phyloP scores from a whole-genome alignment of 2,797 vertebrate species.

The Poecilia picta region DNA sequence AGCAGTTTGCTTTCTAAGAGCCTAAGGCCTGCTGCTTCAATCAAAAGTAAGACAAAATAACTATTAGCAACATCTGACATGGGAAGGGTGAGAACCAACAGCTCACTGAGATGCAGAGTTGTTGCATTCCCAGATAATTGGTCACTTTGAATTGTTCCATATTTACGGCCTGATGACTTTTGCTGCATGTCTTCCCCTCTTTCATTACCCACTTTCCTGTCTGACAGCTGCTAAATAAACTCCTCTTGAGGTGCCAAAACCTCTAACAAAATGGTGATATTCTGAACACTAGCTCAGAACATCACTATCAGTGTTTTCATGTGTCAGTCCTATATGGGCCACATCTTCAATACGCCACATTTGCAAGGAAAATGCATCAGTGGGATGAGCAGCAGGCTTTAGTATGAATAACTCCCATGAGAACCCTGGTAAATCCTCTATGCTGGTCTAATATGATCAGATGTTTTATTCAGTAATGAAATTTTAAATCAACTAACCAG shows the following conservation, averaged over 20 bases:
- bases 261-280: too few relatives aligned
- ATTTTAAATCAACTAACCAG: background rate
- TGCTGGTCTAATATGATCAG: background rate
- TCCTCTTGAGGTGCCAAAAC: too few relatives aligned
- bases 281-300: too few relatives aligned
- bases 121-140: background rate
- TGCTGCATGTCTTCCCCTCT: too few relatives aligned
- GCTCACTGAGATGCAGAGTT: background rate
- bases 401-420: background rate
- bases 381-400: too few relatives aligned
- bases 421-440: background rate
- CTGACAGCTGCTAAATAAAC: too few relatives aligned
- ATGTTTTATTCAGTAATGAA: background rate
- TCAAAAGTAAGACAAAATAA: conserved; percentile 81
- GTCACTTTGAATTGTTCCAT: background rate
- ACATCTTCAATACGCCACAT: background rate
- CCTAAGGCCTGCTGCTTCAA: conserved; percentile 79
- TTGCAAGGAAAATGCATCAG: background rate
- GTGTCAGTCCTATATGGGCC: too few relatives aligned
- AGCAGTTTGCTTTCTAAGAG: conserved; percentile 78
- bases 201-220: too few relatives aligned
- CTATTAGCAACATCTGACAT: background rate
- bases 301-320: too few relatives aligned
- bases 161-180: too few relatives aligned
- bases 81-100: background rate